Conservation (phyloP, 2,113 vertebrate genomes). For the Protobothrops mucrosquamatus region DNA sequence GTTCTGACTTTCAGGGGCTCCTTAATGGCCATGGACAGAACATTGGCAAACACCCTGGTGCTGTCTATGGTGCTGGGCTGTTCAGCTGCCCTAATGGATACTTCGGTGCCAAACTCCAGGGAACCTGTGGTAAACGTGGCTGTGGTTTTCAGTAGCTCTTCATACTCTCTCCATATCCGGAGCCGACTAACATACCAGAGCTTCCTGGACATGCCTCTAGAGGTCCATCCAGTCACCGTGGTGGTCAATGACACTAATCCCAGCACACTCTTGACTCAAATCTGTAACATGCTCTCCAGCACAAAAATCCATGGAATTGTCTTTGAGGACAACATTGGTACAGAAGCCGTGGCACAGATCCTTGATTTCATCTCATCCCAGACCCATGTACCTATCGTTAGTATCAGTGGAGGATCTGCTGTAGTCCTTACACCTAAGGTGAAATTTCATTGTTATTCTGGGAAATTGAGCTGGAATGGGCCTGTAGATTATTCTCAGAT, state of each 20-base stretch:
- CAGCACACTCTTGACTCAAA: constrained; percentile 87
- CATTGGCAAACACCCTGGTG: constrained; percentile 75
- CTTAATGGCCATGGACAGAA: constrained; percentile 88
- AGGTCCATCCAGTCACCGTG: constrained; percentile 89
- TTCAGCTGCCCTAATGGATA: constrained; percentile 70
- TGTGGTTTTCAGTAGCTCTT: constrained; percentile 88
- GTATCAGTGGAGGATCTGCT: constrained; percentile 93
- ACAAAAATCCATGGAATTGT: constrained; percentile 88
- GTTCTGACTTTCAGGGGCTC: constrained; percentile 72
- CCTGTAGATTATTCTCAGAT: background rate
- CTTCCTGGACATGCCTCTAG: constrained; percentile 90
- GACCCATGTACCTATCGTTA: constrained; percentile 89
- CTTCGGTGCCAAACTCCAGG: constrained; percentile 53
- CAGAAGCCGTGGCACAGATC: constrained; percentile 91
- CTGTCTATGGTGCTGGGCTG: constrained; percentile 78
- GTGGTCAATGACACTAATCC: constrained; percentile 93
- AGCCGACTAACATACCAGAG: constrained; percentile 86
- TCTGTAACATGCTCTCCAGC: constrained; percentile 84
- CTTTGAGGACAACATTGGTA: constrained; percentile 92
- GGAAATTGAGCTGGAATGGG: background rate
- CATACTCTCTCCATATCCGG: constrained; percentile 80
- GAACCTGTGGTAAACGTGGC: constrained; percentile 73
- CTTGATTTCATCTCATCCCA: constrained; percentile 96
- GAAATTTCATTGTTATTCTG: constrained; percentile 5
- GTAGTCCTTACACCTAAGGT: constrained; percentile 95